Conservation (phyloP, 1,140 invertebrate species). For the Solen grandis region DNA sequence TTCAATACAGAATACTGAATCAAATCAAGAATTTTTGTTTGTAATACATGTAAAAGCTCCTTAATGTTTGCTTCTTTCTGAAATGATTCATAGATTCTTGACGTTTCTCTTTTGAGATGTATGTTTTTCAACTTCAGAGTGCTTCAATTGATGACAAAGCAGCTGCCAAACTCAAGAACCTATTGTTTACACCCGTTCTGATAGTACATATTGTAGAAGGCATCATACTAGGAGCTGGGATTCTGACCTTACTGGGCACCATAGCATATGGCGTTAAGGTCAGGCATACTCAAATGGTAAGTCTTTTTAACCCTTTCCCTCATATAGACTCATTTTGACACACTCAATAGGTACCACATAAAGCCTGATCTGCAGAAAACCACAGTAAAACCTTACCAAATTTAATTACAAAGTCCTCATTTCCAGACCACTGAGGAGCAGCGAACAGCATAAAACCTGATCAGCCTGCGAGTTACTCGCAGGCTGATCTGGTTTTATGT, state of each 20-base stretch:
- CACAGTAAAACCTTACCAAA: too few species aligned
- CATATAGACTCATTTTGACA: too few species aligned
- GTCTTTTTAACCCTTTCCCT: too few species aligned
- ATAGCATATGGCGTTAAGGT: constrained; percentile 24
- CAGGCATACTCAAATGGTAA: too few species aligned
- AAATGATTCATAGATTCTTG: background rate
- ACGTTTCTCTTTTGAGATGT: background rate
- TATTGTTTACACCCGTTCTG: constrained; percentile 62
- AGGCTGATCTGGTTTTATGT: too few species aligned
- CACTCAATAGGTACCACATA: too few species aligned
- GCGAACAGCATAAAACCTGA: too few species aligned
- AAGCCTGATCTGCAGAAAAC: too few species aligned
- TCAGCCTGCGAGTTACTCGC: too few species aligned
- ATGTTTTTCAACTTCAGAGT: constrained; percentile 49
- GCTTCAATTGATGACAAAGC: constrained; percentile 65
- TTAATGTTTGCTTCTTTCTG: background rate
- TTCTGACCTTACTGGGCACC: constrained; percentile 35
- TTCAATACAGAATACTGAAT: background rate
- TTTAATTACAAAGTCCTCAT: too few species aligned
- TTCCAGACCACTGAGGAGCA: too few species aligned
- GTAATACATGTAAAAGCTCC: background rate
- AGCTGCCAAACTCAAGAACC: constrained; percentile 56
- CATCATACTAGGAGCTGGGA: constrained; percentile 49
- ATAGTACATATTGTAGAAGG: constrained; percentile 56
- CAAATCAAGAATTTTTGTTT: background rate